Evolutionary conservation across 2,113 vertebrate genomes (phyloP).

Genomic region (Columbina picui): DNA sequence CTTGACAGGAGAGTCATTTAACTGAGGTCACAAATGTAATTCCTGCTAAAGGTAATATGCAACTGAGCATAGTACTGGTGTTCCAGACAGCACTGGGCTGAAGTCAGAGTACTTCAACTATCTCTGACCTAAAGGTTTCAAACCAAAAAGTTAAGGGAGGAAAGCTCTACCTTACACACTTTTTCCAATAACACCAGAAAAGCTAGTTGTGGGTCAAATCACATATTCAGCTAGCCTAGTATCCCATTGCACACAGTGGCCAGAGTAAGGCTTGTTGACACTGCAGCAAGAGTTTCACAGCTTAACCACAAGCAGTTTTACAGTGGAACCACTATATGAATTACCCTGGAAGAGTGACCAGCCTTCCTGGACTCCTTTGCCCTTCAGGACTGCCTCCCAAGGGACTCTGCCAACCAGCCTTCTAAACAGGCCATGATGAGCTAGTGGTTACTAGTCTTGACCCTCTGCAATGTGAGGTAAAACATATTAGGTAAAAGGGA

Average conservation of each 20-base stretch:
- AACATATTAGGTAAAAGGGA: not conserved
- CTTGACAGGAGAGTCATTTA: not conserved
- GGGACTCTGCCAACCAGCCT: no score
- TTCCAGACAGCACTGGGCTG: not conserved
- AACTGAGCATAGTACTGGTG: not conserved
- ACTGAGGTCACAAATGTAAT: not conserved
- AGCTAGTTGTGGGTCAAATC: not conserved
- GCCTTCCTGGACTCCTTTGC: not conserved
- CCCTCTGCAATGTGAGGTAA: not conserved
- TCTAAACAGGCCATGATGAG: not conserved
- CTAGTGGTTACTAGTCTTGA: not conserved
- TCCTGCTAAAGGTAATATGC: not conserved
- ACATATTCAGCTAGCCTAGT: not conserved
- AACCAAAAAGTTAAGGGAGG: not conserved
- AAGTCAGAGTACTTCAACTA: not conserved
- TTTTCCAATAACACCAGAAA: not conserved
- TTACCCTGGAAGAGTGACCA: not conserved
- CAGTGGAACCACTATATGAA: not conserved
- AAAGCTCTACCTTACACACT: not conserved
- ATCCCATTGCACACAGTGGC: not conserved
- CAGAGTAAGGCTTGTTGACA: not conserved
- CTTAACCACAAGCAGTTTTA: not conserved
- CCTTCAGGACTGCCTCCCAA: no score
- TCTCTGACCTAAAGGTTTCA: not conserved
- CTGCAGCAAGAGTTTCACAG: not conserved